A percentile compares a stretch with the other conserved stretches of the same genome.
phyloP scores from a whole-genome alignment of 2,113 vertebrate genomes.

The Turdus rufiventris region DNA sequence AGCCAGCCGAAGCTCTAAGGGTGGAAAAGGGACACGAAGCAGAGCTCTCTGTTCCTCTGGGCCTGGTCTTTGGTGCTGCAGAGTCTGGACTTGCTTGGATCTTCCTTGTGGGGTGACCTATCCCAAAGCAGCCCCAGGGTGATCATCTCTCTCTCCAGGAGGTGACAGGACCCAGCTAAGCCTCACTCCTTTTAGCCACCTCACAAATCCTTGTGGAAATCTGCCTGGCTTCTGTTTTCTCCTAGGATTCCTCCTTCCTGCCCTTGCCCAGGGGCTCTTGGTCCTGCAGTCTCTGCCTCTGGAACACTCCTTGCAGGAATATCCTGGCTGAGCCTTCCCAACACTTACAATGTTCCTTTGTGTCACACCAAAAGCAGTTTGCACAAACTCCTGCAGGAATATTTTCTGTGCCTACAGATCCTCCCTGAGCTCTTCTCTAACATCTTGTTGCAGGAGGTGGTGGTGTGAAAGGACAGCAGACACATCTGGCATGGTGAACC shows the following conservation, averaged over 20 bases:
- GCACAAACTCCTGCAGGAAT: not conserved
- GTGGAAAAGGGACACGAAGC: not conserved
- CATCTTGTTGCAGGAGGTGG: not conserved
- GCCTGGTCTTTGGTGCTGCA: not conserved
- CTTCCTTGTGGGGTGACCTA: not conserved
- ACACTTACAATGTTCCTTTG: accelerated
- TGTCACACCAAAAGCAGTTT: not conserved
- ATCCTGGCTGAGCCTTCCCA: not conserved
- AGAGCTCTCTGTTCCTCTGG: not conserved
- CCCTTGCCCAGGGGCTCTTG: not conserved
- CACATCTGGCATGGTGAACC: accelerated
- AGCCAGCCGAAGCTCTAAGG: not conserved
- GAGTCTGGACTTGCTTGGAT: not conserved
- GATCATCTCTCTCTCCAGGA: not conserved
- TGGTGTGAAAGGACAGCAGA: not conserved
- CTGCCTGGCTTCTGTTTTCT: not conserved
- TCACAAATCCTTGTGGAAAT: not conserved
- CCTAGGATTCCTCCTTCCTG: not conserved
- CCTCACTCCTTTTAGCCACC: not conserved
- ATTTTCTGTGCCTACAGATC: not conserved
- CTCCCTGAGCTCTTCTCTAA: not conserved
- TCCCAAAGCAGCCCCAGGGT: accelerated
- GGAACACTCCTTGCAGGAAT: accelerated
- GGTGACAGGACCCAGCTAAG: not conserved
- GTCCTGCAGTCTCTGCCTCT: not conserved